These are phyloP conservation scores for Glaucomys volans DNA, from an alignment of 2,113 vertebrate species.

Conservation along the genomic window DNA sequence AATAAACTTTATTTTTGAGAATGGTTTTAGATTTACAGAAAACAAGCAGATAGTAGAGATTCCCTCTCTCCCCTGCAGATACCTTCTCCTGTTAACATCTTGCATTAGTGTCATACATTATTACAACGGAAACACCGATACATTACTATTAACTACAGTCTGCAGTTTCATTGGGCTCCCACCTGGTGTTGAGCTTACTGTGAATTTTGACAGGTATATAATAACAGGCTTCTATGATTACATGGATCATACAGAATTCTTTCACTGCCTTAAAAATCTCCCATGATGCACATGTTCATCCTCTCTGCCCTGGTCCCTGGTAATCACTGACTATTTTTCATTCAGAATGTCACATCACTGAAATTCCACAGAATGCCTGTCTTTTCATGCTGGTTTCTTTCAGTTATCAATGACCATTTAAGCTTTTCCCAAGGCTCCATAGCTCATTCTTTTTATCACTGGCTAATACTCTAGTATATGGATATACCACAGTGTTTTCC, in stretches of 20 bases:
- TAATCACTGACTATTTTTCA: not conserved
- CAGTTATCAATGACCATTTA: not conserved
- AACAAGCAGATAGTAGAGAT: not conserved
- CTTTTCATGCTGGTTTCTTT: constrained; percentile 2
- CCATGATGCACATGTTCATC: not conserved
- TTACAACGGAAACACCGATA: not conserved
- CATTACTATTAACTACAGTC: not conserved
- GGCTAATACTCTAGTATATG: not conserved
- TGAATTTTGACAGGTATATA: not conserved
- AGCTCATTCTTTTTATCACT: not conserved
- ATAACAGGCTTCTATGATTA: not conserved
- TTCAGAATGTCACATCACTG: not conserved
- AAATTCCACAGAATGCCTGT: not conserved
- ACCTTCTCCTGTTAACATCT: not conserved
- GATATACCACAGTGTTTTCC: not conserved
- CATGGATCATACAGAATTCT: not conserved
- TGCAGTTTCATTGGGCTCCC: not conserved
- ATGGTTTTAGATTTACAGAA: constrained; percentile 19
- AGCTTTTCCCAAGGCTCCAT: not conserved
- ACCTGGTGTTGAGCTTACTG: not conserved
- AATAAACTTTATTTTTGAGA: not conserved
- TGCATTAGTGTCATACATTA: not conserved
- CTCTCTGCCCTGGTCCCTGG: not conserved
- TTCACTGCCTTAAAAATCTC: not conserved
- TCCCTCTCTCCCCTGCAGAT: not conserved